These are phyloP conservation scores for Leucoptera coffeella DNA, from an alignment of 2,888 invertebrate species.

Conservation along the genomic window DNA sequence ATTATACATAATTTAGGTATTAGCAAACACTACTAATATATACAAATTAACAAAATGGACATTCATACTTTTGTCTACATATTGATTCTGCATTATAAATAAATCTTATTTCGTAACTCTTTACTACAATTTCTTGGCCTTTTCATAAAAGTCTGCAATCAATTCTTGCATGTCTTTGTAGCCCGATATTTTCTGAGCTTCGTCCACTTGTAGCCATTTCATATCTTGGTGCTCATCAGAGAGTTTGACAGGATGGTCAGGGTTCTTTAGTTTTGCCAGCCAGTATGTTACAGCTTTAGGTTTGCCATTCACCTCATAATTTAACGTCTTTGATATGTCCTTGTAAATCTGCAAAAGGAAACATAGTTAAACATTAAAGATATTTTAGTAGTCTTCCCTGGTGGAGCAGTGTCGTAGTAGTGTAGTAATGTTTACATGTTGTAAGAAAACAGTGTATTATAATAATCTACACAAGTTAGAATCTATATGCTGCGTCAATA, in stretches of 20 bases:
- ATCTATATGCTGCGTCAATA: no score
- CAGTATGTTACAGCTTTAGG: constrained; percentile 72
- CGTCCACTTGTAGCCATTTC: constrained; percentile 71
- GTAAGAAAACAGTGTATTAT: no score
- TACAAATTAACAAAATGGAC: no score
- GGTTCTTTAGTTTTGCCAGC: constrained; percentile 72
- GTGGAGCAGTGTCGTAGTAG: no score
- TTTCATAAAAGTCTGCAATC: constrained; percentile 48
- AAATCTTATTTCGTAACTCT: no score
- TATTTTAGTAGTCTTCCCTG: not conserved
- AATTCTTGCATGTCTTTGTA: constrained; percentile 58
- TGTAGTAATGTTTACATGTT: no score
- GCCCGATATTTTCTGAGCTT: constrained; percentile 58
- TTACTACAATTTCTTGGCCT: constrained; percentile 19
- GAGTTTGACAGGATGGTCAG: constrained; percentile 55
- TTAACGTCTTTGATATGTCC: constrained; percentile 56
- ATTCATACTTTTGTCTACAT: no score
- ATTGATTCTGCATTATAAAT: no score
- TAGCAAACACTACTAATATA: no score
- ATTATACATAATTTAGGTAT: no score
- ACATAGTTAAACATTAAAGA: no score
- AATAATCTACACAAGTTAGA: no score
- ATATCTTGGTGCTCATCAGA: constrained; percentile 79
- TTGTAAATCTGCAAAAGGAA: constrained; percentile 55
- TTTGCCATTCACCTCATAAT: constrained; percentile 60